Evolutionary conservation across 2,113 vertebrate genomes (phyloP).

Genomic region (Shinisaurus crocodilurus): DNA sequence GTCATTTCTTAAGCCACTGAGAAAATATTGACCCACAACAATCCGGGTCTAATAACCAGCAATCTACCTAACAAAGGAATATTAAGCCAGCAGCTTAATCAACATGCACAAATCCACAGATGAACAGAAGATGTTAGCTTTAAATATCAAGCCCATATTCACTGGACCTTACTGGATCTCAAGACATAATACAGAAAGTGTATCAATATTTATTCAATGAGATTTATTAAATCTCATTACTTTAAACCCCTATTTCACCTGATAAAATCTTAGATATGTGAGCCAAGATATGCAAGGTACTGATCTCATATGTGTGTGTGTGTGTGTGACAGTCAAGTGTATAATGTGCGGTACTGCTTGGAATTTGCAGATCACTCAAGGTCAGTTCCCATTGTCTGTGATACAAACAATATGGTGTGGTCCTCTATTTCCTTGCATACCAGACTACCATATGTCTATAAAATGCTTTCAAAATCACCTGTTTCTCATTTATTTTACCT

Average conservation of each 20-base stretch:
- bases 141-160: not conserved
- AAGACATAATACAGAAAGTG: not conserved
- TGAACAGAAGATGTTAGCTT: not conserved
- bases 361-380: conserved; percentile 25
- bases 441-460: conserved; percentile 46
- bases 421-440: conserved; percentile 36
- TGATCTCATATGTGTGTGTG: not conserved
- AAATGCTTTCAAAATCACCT: conserved; percentile 43
- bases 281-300: not conserved
- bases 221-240: not conserved
- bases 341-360: not conserved
- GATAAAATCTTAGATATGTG: not conserved
- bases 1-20: not conserved
- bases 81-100: not conserved
- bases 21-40: not conserved
- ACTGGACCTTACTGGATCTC: not conserved
- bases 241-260: not conserved
- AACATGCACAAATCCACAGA: not conserved
- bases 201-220: not conserved
- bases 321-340: not conserved
- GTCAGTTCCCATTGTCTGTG: conserved; percentile 34
- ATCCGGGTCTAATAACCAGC: not conserved
- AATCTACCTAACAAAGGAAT: not conserved
- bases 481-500: conserved; percentile 31
- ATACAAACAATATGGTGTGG: conserved; percentile 22